Evolutionary conservation across 2,797 vertebrate species (phyloP).

Genomic region (Amblyopsis hoosieri): DNA sequence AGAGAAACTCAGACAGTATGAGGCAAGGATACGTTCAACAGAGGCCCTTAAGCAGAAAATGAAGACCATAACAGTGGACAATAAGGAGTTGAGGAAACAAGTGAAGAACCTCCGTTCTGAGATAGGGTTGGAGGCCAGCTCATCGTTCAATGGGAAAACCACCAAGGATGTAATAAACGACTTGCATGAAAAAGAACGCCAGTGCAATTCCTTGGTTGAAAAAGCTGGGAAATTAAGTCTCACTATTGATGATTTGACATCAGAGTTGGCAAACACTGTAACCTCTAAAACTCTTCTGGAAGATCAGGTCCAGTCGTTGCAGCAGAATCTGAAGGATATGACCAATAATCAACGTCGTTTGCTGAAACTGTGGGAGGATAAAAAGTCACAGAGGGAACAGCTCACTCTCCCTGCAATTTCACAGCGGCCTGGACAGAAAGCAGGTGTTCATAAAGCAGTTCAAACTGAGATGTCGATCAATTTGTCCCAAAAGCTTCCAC

Average conservation of each 20-base stretch:
- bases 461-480: constrained; percentile 81
- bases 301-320: constrained; percentile 77
- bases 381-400: constrained; percentile 76
- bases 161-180: constrained; percentile 82
- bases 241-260: constrained; percentile 76
- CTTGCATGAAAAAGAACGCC: constrained; percentile 76
- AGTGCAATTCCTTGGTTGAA: constrained; percentile 73
- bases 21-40: constrained; percentile 72
- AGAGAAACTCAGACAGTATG: constrained; percentile 77
- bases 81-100: constrained; percentile 80
- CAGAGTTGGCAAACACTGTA: constrained; percentile 76
- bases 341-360: constrained; percentile 80
- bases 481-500: constrained; percentile 71
- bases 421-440: constrained; percentile 65
- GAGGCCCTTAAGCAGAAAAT: constrained; percentile 79
- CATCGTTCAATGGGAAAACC: constrained; percentile 78
- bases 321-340: constrained; percentile 84
- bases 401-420: constrained; percentile 73
- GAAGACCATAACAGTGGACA: constrained; percentile 74
- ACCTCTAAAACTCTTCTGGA: constrained; percentile 80
- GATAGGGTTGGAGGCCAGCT: constrained; percentile 78
- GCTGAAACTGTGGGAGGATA: constrained; percentile 83
- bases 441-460: constrained; percentile 57
- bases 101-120: constrained; percentile 77
- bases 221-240: constrained; percentile 73